Percentiles rank a stretch among this genome's conserved stretches.
phyloP scores from a whole-genome alignment of 2,113 vertebrate species.

The Nerophis lumbriciformis region DNA sequence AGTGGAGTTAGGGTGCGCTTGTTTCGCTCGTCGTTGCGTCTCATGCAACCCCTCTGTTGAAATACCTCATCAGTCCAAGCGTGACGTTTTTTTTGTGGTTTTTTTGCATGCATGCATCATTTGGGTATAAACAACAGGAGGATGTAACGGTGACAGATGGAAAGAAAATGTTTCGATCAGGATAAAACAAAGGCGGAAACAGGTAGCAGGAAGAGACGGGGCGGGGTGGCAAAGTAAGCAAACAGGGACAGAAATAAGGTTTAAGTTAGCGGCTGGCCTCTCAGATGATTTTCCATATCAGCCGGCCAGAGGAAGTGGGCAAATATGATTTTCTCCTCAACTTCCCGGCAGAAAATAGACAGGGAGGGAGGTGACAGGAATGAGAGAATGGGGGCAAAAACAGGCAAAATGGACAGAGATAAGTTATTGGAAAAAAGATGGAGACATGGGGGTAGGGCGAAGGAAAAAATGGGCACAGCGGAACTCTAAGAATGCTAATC shows the following conservation, averaged over 20 bases:
- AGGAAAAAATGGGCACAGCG: constrained; percentile 23
- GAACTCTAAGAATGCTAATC: constrained; percentile 16
- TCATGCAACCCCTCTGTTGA: constrained; percentile 3
- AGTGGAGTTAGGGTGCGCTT: not conserved
- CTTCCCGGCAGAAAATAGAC: constrained; percentile 54
- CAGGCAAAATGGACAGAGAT: constrained; percentile 24
- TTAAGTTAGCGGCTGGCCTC: constrained; percentile 57
- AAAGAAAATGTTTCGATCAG: constrained; percentile 47
- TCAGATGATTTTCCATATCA: constrained; percentile 61
- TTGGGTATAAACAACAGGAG: constrained; percentile 25
- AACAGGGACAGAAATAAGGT: constrained; percentile 47
- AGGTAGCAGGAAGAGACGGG: constrained; percentile 36
- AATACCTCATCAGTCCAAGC: constrained; percentile 20
- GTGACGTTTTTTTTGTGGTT: constrained; percentile 12
- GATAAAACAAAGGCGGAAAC: constrained; percentile 53
- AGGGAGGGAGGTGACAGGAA: constrained; percentile 36
- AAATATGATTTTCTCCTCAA: constrained; percentile 61
- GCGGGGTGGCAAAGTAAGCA: not conserved
- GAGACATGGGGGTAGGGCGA: constrained; percentile 32
- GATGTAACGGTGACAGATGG: constrained; percentile 50
- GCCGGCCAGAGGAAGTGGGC: constrained; percentile 53
- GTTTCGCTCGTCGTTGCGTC: constrained; percentile 1
- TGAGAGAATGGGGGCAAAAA: constrained; percentile 21
- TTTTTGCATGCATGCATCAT: constrained; percentile 15
- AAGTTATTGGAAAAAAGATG: constrained; percentile 44